A percentile compares a stretch with the other conserved stretches of the same genome.
phyloP scores from a whole-genome alignment of 2,888 invertebrate genomes.

The Brachylomia viminalis region DNA sequence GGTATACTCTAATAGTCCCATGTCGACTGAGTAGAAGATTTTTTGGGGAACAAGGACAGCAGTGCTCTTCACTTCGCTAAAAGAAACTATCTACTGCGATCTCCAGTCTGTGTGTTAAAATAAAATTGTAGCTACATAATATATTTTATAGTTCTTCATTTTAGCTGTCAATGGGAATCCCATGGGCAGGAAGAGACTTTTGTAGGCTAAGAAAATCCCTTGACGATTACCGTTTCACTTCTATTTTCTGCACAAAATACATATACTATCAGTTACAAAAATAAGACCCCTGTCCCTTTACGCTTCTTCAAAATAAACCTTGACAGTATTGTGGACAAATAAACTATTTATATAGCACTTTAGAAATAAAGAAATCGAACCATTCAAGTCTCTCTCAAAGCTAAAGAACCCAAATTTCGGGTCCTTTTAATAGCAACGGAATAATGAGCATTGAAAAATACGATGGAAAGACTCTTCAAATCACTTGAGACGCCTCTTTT shows the following conservation, averaged over 20 bases:
- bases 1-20: no score
- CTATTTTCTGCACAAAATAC: background rate
- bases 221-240: background rate
- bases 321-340: constrained; percentile 54
- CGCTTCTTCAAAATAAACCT: constrained; percentile 40
- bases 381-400: constrained; percentile 71
- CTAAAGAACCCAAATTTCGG: constrained; percentile 67
- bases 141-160: no score
- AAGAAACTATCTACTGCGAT: no score
- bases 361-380: constrained; percentile 72
- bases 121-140: no score
- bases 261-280: constrained; percentile 25
- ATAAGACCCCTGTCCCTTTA: background rate
- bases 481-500: constrained; percentile 67
- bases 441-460: constrained; percentile 70
- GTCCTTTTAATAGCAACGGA: constrained; percentile 66
- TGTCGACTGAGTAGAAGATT: no score
- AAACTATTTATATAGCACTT: constrained; percentile 72
- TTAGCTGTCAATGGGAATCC: background rate
- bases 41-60: no score
- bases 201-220: background rate
- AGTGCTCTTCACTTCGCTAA: no score
- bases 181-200: background rate
- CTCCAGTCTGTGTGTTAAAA: no score
- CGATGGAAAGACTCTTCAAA: constrained; percentile 68